Base-by-base conservation (phyloP, 2,888 invertebrate species). In the Rhagophthalmus giganteus region DNA sequence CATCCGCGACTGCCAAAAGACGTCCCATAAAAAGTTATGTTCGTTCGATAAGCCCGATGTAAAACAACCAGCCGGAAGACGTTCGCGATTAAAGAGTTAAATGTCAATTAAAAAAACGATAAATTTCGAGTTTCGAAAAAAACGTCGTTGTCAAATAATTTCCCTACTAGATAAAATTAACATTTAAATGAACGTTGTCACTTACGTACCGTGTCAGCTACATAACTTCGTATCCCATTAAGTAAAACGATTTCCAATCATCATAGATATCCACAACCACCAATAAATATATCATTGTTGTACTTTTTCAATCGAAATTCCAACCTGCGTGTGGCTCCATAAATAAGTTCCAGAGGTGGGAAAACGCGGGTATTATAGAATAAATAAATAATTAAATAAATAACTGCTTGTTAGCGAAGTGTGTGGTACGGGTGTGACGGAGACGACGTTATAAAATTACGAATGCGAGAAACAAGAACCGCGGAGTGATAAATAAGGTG, bases 321-420 rank as follows among this genome's bases (percentile, higher is more conserved):
- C 63, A 65, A 69, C 61, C 72, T 72, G 75, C 73, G 74, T 75
- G 75, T 74, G 75, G 75, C 72, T 69, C 62, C 74, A 74, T 75
- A 75, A 75, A 75, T 74, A 73, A 74, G 67, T 64, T 63, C 59
- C 65, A 67, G 69, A 73, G 74, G 74, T 74, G 74, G 74, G 74
- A 74, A 73, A 75, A 74, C 73, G 72, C 73, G 74, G 73, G 74
- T 74, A 74, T 74, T 74, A 74, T 70, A 73, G 74, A 74, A 74
- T 75, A 75, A 75, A 75, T 75, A 75, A 75, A 75, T 74, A 75
- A 75, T 75, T 75, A 74, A 74, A 75, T 75, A 75, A 75, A 75
- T 74, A 74, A 74, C 72, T 66, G 72, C 74, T 74, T 74, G 75
- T 75, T 75, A 75, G 72, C 74, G 65, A 71, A 72, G 74, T 73